Conservation (phyloP, 2,797 vertebrate species). For the Myripristis jacobus region DNA sequence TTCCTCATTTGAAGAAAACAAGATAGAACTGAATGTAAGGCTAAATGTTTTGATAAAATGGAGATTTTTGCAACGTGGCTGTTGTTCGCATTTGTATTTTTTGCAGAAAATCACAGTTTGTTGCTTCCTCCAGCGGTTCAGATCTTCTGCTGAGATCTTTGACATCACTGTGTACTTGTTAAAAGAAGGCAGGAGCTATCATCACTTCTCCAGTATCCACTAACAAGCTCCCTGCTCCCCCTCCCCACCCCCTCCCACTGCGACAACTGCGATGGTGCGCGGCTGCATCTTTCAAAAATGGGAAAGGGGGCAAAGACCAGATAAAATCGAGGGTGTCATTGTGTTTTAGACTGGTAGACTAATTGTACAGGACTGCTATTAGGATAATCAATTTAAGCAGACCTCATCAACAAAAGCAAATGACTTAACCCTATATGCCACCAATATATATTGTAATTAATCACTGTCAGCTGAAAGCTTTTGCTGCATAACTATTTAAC, state of each 20-base stretch:
- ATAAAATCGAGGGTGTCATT: background rate
- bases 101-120: no score
- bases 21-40: no score
- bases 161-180: no score
- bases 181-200: no score
- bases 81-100: no score
- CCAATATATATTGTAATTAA: background rate
- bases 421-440: background rate
- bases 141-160: no score
- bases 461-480: background rate
- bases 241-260: background rate
- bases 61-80: no score
- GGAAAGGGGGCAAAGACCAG: background rate
- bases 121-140: no score
- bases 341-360: background rate
- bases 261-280: background rate
- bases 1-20: no score
- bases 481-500: slow-evolving; percentile 6
- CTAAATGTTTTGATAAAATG: no score
- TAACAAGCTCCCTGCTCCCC: background rate
- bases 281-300: background rate
- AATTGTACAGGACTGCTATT: background rate
- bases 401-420: slow-evolving; percentile 7
- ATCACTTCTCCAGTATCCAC: background rate
- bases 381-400: background rate